These are phyloP conservation scores for Sarcophaga carnaria DNA, from an alignment of 2,888 invertebrate genomes.

Conservation along the genomic window DNA sequence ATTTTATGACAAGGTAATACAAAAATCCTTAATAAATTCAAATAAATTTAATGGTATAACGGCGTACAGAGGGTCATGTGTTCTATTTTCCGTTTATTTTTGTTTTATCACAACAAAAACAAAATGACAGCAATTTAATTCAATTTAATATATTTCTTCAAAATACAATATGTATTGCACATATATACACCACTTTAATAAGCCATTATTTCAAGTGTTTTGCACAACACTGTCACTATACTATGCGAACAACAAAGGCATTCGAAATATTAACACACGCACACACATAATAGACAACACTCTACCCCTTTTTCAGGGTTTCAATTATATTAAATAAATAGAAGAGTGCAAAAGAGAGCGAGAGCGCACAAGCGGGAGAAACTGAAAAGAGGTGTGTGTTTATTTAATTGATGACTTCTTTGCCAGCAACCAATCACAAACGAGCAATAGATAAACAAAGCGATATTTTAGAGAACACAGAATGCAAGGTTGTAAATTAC, in stretches of 20 bases:
- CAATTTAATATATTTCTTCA: not conserved
- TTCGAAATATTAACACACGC: not conserved
- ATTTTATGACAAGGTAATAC: not conserved
- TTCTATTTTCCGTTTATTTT: slow-evolving; percentile 57
- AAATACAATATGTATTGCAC: not conserved
- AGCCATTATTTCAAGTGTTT: slow-evolving; percentile 31
- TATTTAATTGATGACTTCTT: not conserved
- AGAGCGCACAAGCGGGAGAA: too few relatives aligned
- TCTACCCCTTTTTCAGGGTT: not conserved
- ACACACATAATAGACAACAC: not conserved
- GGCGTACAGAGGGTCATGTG: slow-evolving; percentile 3
- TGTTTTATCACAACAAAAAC: not conserved
- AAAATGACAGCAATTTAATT: slow-evolving; percentile 3
- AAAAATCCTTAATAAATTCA: not conserved
- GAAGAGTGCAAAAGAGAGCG: not conserved
- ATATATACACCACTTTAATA: not conserved
- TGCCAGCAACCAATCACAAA: slow-evolving; percentile 37
- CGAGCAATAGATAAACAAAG: slow-evolving; percentile 13
- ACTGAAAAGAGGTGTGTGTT: not conserved
- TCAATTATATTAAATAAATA: not conserved
- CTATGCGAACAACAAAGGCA: not conserved
- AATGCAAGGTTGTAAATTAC: not conserved
- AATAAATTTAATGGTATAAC: not conserved
- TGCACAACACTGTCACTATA: not conserved
- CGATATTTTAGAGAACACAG: not conserved